Percentiles rank a stretch among this genome's conserved stretches.
phyloP scores from a whole-genome alignment of 2,888 invertebrate species.

The Agonopterix heracliana region DNA sequence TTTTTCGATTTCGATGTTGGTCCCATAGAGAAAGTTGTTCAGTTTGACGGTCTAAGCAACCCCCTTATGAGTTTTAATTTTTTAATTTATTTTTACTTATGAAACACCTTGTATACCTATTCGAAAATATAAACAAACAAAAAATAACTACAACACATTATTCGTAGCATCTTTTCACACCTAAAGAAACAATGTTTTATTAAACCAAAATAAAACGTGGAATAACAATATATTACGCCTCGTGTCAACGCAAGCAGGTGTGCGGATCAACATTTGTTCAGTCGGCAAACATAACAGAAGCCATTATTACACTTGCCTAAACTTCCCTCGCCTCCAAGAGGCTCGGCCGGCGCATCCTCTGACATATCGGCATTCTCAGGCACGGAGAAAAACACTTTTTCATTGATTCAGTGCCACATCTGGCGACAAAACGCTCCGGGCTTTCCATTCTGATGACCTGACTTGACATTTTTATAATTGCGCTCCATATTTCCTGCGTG shows the following conservation, averaged over 20 bases:
- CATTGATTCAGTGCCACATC: slow-evolving; percentile 74
- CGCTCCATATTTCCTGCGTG: slow-evolving; percentile 63
- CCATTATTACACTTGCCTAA: slow-evolving; percentile 48
- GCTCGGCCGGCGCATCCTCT: slow-evolving; percentile 24
- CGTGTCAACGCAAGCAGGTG: slow-evolving; percentile 56
- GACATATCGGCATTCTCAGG: slow-evolving; percentile 55
- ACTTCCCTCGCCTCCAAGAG: slow-evolving; percentile 17
- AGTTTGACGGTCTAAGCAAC: too few relatives aligned
- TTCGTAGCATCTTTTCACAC: too few relatives aligned
- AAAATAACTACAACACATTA: too few relatives aligned
- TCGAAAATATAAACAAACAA: too few relatives aligned
- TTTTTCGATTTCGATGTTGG: too few relatives aligned
- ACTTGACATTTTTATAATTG: slow-evolving; percentile 76
- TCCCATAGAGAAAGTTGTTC: too few relatives aligned
- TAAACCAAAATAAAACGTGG: slow-evolving; percentile 33
- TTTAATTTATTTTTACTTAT: too few relatives aligned
- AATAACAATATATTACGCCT: slow-evolving; percentile 35
- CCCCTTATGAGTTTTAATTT: too few relatives aligned
- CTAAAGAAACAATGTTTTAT: slow-evolving; percentile 14
- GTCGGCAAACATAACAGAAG: slow-evolving; percentile 53
- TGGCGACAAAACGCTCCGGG: slow-evolving; percentile 72
- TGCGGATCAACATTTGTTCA: slow-evolving; percentile 52
- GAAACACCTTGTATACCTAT: too few relatives aligned
- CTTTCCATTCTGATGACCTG: slow-evolving; percentile 75
- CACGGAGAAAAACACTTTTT: slow-evolving; percentile 73